Evolutionary conservation across 2,797 vertebrate genomes (phyloP), one percentile per base, ranked within the genome.

Genomic region (Falco naumanni): DNA sequence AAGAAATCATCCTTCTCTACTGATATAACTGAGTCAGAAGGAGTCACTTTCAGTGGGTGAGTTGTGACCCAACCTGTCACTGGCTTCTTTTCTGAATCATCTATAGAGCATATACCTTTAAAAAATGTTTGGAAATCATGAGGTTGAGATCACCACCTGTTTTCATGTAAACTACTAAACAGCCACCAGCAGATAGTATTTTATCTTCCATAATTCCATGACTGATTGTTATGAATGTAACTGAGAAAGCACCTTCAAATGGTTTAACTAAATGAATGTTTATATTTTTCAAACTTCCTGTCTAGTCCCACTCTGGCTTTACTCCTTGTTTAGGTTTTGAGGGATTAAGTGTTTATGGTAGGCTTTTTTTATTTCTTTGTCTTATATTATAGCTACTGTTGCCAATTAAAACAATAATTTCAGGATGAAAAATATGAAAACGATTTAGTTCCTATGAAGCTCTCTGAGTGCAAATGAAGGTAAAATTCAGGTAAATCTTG

Each of bases 21-120:
- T 66, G 50, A 87, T 71, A 57, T 64, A 89, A 66, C 41, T 91
- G 84, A 96, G 17, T 92, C 84, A 87, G 89, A 85, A 91, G 41
- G 79, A 96, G 81, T 83, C 24, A 28, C 41, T 70, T 75, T n/a
- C 53, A 63, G 61, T 78, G 85, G 43, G 51, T 70, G 74, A 93
- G 51, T 47, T 77, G 47, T 50, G 51, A 89, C 69, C 69, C 74
- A 60, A 10, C 48, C 50, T 84, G 65, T 84, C 51, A n/a, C 29
- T 66, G 69, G 7, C 13, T 87, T 43, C 66, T 90, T 78, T 78
- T 54, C 68, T 81, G 76, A 88, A 48, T 90, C 77, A 81, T 60
- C 56, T 87, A 68, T 85, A 68, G 13, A 66, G 22, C 43, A 95
- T 53, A 53, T 34, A 71, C 7, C 5, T 89, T 39, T 84, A 48